Base-by-base conservation (phyloP, 1,140 invertebrate genomes). In the Melitaea cinxia region DNA sequence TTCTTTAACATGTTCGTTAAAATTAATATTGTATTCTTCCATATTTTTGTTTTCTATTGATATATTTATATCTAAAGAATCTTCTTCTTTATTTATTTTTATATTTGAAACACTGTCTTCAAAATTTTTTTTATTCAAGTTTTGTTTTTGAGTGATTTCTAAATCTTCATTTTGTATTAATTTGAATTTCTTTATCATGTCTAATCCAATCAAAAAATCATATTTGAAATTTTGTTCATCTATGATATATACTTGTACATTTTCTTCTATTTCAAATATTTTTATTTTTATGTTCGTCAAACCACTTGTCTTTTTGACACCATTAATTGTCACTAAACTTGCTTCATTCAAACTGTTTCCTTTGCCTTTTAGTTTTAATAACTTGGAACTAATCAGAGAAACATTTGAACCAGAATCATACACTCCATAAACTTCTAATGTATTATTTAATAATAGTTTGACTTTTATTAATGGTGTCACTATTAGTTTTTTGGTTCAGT, bases 221-320 rank as follows among this genome's bases (percentile, higher is more conserved):
- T 74, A 68, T 28, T 68, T 55, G 30, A 75, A 75, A 39, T 75
- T 62, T 17, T 54, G 9, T 39, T 53, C 23, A 45, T 71, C 65
- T 10, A 71, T 42, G 1, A 71, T 60, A 53, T 64, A 75, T 9
- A 75, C 62, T 21, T 73, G 26, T 2, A 71, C 50, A 12, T 63
- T 57, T 55, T 76, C 61, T 50, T 79, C 75, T 30, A 77, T 61
- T 30, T 83, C 61, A 68, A 62, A 61, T 19, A 68, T 74, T 33
- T 72, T 76, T 54, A 75, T 60, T 45, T 70, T 72, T 57, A 80
- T 37, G 26, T 14, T 73, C 72, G 64, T 68, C 39, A 73, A 58
- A 52, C 65, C 76, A 54, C 12, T 74, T 37, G 70, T 53, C 17
- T 78, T 81, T 70, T 70, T 60, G n/a, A 65, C 30, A 33, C 30